These are phyloP conservation scores for Ashinkailepas kermadecensis DNA, from an alignment of 2,888 invertebrate species.

Conservation along the genomic window DNA sequence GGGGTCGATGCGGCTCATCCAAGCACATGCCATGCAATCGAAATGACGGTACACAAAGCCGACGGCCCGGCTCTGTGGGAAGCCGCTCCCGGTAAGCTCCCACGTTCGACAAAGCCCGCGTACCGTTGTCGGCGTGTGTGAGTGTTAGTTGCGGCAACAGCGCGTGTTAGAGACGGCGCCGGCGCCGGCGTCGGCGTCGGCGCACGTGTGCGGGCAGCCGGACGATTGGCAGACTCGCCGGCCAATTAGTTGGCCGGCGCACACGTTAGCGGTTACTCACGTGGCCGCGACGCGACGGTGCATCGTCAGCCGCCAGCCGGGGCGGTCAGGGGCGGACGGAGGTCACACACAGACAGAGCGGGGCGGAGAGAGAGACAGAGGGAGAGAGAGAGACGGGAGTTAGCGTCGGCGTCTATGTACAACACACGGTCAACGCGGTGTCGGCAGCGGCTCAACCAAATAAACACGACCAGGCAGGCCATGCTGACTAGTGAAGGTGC, in stretches of 20 bases:
- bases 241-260: neutral
- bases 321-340: neutral
- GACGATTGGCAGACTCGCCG: no score
- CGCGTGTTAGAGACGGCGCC: neutral
- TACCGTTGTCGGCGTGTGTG: no score
- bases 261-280: neutral
- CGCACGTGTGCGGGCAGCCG: no score
- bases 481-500: constrained; percentile 9
- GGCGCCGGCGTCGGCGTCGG: neutral
- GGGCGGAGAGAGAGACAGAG: neutral
- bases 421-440: neutral
- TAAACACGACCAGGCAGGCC: neutral
- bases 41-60: no score
- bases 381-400: neutral
- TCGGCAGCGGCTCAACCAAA: neutral
- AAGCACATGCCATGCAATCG: no score
- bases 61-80: no score
- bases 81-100: no score
- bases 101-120: no score
- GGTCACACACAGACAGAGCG: neutral
- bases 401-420: neutral
- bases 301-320: neutral
- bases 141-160: neutral
- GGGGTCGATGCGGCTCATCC: no score
- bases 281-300: neutral